Evolutionary conservation across 2,888 invertebrate species (phyloP), one percentile per base, ranked within the genome.

Genomic region (Pseudanteris insignis): DNA sequence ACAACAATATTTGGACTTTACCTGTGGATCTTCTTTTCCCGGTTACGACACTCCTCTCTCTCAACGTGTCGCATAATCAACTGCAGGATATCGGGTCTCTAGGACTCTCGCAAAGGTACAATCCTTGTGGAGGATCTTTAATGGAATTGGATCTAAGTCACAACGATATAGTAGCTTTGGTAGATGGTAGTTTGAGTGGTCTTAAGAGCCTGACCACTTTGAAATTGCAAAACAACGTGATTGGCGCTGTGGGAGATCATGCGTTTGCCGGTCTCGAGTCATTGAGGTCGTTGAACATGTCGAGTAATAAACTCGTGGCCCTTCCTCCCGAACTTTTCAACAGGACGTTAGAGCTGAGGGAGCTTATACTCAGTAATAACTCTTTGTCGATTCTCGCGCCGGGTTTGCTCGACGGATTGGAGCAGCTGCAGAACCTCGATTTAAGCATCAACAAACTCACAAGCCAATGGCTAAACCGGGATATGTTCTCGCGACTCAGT

Each of bases 261-360:
- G 88, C 91, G 26, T 86, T 92, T 66, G 86, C 85, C 30, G 90
- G 90, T 21, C 81, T 92, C 62, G 84, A 82, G 67, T 84, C 86
- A 59, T 80, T 93, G 64, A 86, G 86, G 74, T 83, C 87, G 40
- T 82, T 94, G 25, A 92, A 93, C 81, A 81, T 93, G 71, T 90
- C 91, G 18, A 89, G 89, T 69, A 94, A 94, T 79, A 86, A 86
- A 64, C 81, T 94, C 67, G 87, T 87, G 25, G 88, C 89, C 5
- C 81, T 93, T 66, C 92, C 92, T 4, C 88, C 90, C 24, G 89
- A 90, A 75, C 81, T 92, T 75, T 90, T 93, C 75, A 85, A 88
- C 71, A 86, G 87, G 28, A 88, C 88, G n/a, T 83, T 86, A 63
- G 87, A 89, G 67, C 82, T 92, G 32, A 85, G 86, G 58, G 88